Evolutionary conservation across 2,797 vertebrate genomes (phyloP), one percentile per base, ranked within the genome.

Genomic region (Lates japonicus): DNA sequence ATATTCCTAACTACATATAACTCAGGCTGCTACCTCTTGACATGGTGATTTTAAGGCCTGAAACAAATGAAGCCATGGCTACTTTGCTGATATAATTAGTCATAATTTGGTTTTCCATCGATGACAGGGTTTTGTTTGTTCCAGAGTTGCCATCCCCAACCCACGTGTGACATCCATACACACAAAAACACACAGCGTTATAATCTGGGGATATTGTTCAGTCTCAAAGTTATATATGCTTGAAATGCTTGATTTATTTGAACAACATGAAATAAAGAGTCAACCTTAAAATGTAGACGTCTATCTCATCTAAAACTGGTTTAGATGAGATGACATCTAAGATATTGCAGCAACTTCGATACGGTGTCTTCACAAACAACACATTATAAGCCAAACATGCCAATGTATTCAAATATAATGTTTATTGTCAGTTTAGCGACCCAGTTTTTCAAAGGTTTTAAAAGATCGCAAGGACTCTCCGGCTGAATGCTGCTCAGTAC

Each of bases 1-100:
- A 80, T 80, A 76, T 86, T 71, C 64, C 67, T 76, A n/a, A 67
- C 77, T 48, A 60, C 46, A 33, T 52, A 60, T 57, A 80, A 66
- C 48, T 79, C 64, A 78, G 75, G 70, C 72, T 80, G 75, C 67
- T 75, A 14, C 68, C 19, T 72, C 70, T 68, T 80, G 48, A 82
- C 71, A 68, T 55, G 39, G 44, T 71, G 19, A 73, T 49, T 80
- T 68, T 22, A 54, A 42, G 37, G 66, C 11, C 41, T 66, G 51
- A 14, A 59, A 63, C 22, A 85, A 75, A 63, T 77, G 20, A 70
- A 78, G 42, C 49, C 42, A 70, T 35, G 48, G 35, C 37, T 67
- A 63, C 62, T 70, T 48, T n/a, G 42, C 12, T 77, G 22, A 63
- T 25, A 55, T 71, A 5, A 48, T 9, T n/a, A 29, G 31, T 70